phyloP scores from a whole-genome alignment of 1,140 invertebrate species.

The Danaus melanippus region DNA sequence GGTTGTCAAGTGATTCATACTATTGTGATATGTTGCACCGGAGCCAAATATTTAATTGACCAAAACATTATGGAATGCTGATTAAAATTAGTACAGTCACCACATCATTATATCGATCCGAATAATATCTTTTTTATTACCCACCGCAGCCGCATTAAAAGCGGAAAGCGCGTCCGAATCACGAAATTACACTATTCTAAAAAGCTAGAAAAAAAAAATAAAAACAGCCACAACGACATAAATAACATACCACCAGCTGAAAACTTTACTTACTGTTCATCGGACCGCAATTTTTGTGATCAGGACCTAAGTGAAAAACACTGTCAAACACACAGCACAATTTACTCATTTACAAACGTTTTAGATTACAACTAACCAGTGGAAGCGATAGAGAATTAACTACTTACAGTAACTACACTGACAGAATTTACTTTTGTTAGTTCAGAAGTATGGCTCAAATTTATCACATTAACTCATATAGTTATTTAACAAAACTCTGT shows the following conservation, averaged over 20 bases:
- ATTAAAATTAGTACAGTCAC: conserved; percentile 21
- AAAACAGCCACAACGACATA: conserved; percentile 56
- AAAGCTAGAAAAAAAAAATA: conserved; percentile 40
- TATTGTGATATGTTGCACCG: conserved; percentile 37
- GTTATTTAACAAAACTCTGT: conserved; percentile 40
- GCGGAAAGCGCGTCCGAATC: conserved; percentile 48
- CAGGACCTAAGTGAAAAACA: conserved; percentile 71
- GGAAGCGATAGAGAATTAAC: conserved; percentile 40
- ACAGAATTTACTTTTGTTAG: conserved; percentile 51
- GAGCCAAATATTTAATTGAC: conserved; percentile 48
- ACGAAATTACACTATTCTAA: conserved; percentile 50
- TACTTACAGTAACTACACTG: conserved; percentile 41
- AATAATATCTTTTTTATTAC: conserved; percentile 22
- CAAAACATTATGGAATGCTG: conserved; percentile 35
- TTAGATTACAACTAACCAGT: conserved; percentile 38
- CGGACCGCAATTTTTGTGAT: conserved; percentile 69
- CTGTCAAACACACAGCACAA: conserved; percentile 67
- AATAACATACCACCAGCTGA: conserved; percentile 58
- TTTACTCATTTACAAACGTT: conserved; percentile 48
- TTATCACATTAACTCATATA: conserved; percentile 60
- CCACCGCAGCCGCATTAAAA: conserved; percentile 34
- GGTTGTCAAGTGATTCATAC: conserved; percentile 38
- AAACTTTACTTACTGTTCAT: conserved; percentile 68
- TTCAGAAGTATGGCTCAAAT: conserved; percentile 45
- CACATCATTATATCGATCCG: conserved; percentile 24